Evolutionary conservation across 2,888 invertebrate species (phyloP), one percentile per base, ranked within the genome.

Genomic region (Eupithecia vulgata): DNA sequence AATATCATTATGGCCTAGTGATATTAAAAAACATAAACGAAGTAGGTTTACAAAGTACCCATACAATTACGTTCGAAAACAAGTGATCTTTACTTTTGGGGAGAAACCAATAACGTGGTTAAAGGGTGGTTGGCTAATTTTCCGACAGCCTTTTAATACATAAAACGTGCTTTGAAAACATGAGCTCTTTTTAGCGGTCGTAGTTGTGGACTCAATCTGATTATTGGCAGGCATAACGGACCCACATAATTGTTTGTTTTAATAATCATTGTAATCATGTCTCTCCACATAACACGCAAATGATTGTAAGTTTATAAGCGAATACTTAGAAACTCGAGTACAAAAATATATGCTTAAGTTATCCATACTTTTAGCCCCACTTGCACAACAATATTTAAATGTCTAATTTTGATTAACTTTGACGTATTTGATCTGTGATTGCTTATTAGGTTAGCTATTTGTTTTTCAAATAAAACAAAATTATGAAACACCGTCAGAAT

Each of bases 131-230:
- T n/a, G n/a, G n/a, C n/a, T 42, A 42, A 5, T 2, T 42, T 15
- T 17, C 1, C 2, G 6, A 3, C 7, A 6, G 5, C 6, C 7
- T 17, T 1, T 17, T 17, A 0, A 7, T 1, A n/a, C 13, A 2
- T 45, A 17, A 45, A 10, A 7, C 45, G 6, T 45, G 45, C 45
- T 45, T 45, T 45, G 17, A 1, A 7, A 45, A 45, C 6, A 45
- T n/a, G n/a, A 6, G 7, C 15, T 6, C 17, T 45, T 45, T n/a
- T 45, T 1, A 45, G 45, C n/a, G n/a, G 1, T 17, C 6, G 6
- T 6, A 30, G 45, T 17, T 17, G 42, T 45, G 6, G 6, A 45
- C 17, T 45, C 45, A 17, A 45, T 17, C 13, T 42, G 15, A 42
- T 48, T 48, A 1, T 48, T n/a, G 48, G n/a, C 48, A 48, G 6